Evolutionary conservation across 92 coral and sea anemone species (phyloP), one percentile per base, ranked within the genome.

Genomic region (Epizoanthus rinbou): DNA sequence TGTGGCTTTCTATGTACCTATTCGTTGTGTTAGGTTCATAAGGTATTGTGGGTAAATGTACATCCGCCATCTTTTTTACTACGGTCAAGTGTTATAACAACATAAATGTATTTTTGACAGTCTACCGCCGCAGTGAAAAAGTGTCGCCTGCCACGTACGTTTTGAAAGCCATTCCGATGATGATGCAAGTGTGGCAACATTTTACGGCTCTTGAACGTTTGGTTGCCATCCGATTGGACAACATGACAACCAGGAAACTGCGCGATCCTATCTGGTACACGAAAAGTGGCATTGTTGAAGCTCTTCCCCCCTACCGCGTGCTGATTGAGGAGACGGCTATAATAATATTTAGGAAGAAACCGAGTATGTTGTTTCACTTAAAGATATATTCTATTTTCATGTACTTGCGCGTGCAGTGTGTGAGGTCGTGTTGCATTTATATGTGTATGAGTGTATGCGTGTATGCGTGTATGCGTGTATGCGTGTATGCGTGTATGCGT

Each of bases 261-360:
- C 41, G 45, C n/a, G 28, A 6, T 5, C 80, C 80, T 5, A 57
- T 7, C 6, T 75, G 80, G 80, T 75, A 75, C 66, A 57, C 31
- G 80, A 75, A 37, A 10, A 5, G 14, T n/a, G 80, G 80, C 2
- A 56, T 75, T 18, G 67, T 57, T 5, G 80, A 58, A 0, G 67
- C 80, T 5, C 62, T 75, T 24, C 80, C 80, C 21, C 80, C 80
- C 9, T 75, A 19, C 24, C 80, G 80, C 8, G 33, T 75, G 22
- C 19, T 75, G 37, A 56, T 13, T 28, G 16, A 25, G 2, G 80
- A 75, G 19, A 57, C 80, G 11, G 80, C 80, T 8, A 8, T 75
- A 54, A 25, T 57, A 2, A 45, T 75, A 19, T 75, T 75, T 35
- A 19, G 65, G 62, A 75, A 75, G 52, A 75, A 75, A 18, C 80